These are phyloP conservation scores for Platycercus adscitus DNA, from an alignment of 2,113 vertebrate species.

Conservation along the genomic window DNA sequence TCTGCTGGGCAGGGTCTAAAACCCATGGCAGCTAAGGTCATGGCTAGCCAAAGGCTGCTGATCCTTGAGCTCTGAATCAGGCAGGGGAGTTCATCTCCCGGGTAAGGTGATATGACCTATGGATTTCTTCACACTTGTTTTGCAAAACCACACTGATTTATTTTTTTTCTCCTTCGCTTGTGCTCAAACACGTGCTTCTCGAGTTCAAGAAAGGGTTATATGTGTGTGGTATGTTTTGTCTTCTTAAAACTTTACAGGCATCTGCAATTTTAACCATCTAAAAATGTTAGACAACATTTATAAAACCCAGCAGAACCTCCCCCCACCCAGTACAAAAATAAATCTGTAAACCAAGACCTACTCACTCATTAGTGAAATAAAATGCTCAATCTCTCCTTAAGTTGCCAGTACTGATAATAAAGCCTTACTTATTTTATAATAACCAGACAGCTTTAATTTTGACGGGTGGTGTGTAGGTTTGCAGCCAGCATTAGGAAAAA, in stretches of 20 bases:
- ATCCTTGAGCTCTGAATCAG: slow-evolving; percentile 59
- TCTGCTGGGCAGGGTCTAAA: slow-evolving; percentile 21
- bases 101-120: background rate
- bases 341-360: background rate
- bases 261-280: background rate
- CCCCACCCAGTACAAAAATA: background rate
- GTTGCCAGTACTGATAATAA: background rate
- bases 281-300: background rate
- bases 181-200: background rate
- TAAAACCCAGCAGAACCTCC: background rate
- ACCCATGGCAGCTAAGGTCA: slow-evolving; percentile 15
- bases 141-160: background rate
- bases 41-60: slow-evolving; percentile 11
- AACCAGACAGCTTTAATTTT: background rate
- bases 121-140: background rate
- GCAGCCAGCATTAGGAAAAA: background rate
- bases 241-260: background rate
- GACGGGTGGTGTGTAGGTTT: background rate
- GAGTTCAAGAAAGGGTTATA: background rate
- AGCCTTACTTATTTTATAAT: background rate
- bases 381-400: background rate
- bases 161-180: background rate
- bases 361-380: background rate
- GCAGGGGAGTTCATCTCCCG: background rate
- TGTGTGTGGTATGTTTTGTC: rapidly evolving